Percentiles rank a stretch among this genome's conserved stretches.
Conservation (phyloP, 2,888 invertebrate species). For the Cephus pygmeus region DNA sequence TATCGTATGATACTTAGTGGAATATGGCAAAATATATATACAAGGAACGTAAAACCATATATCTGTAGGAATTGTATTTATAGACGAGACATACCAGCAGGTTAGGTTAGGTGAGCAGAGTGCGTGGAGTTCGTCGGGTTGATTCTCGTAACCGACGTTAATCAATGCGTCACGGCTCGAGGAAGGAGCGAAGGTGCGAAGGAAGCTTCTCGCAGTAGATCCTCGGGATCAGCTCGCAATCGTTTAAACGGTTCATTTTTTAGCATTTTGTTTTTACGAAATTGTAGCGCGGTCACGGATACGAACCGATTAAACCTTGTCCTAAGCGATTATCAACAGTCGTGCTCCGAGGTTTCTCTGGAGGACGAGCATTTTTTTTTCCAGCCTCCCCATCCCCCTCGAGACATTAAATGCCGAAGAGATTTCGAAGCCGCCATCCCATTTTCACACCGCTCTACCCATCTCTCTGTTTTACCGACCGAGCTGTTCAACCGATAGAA, state of each 20-base stretch:
- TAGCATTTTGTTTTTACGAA: constrained; percentile 24
- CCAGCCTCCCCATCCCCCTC: not conserved
- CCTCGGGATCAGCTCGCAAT: constrained; percentile 22
- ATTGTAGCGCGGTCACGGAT: constrained; percentile 27
- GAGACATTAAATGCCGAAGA: not conserved
- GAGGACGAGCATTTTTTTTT: constrained; percentile 20
- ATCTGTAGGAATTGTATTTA: not conserved
- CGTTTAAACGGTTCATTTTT: constrained; percentile 31
- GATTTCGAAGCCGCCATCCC: not conserved
- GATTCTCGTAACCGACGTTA: constrained; percentile 26
- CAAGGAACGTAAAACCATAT: not conserved
- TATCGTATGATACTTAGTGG: not conserved
- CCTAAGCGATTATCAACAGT: constrained; percentile 28
- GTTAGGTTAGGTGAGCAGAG: not conserved
- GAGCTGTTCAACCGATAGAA: not conserved
- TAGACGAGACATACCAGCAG: not conserved
- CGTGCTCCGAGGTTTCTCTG: constrained; percentile 19
- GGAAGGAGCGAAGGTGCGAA: not conserved
- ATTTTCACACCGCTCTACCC: not conserved
- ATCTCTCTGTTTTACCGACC: not conserved
- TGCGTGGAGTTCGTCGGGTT: constrained; percentile 3
- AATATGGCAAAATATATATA: not conserved
- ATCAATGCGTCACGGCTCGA: constrained; percentile 28
- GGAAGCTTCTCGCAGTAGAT: constrained; percentile 19
- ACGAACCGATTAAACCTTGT: constrained; percentile 22